phyloP scores from a whole-genome alignment of 2,888 invertebrate genomes.

The Andrena marginata region DNA sequence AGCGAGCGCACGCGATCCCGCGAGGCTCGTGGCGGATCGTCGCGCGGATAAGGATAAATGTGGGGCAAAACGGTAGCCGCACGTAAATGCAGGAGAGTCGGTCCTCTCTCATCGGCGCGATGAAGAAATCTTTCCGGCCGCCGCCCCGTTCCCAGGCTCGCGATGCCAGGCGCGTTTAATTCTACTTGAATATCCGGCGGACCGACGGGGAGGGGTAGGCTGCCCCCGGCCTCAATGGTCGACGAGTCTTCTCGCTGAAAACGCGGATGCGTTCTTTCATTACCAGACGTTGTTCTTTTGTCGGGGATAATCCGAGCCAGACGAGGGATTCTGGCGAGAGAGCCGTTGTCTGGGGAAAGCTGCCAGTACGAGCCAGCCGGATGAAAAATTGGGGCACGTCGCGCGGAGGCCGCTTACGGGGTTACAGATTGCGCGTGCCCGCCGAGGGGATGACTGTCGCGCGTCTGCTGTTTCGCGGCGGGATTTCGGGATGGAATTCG shows the following conservation, averaged over 20 bases:
- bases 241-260: slow-evolving; percentile 17
- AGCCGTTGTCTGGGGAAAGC: slow-evolving; percentile 26
- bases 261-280: slow-evolving; percentile 52
- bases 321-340: slow-evolving; percentile 26
- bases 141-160: background rate
- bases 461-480: no score
- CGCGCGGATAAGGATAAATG: slow-evolving; percentile 48
- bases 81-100: slow-evolving; percentile 5
- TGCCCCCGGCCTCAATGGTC: slow-evolving; percentile 7
- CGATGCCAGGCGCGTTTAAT: slow-evolving; percentile 25
- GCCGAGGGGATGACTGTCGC: no score
- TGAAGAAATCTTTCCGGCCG: slow-evolving; percentile 38
- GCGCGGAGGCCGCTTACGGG: background rate
- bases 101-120: slow-evolving; percentile 16
- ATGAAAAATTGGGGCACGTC: slow-evolving; percentile 36
- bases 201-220: background rate
- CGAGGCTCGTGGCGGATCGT: slow-evolving; percentile 31
- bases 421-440: slow-evolving; percentile 14
- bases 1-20: slow-evolving; percentile 53
- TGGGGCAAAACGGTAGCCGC: slow-evolving; percentile 19
- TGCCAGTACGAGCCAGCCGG: slow-evolving; percentile 17
- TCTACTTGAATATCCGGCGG: slow-evolving; percentile 21
- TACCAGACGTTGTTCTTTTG: slow-evolving; percentile 46
- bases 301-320: slow-evolving; percentile 41
- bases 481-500: no score